phyloP scores from a whole-genome alignment of 2,113 vertebrate genomes.

The Callipepla squamata region DNA sequence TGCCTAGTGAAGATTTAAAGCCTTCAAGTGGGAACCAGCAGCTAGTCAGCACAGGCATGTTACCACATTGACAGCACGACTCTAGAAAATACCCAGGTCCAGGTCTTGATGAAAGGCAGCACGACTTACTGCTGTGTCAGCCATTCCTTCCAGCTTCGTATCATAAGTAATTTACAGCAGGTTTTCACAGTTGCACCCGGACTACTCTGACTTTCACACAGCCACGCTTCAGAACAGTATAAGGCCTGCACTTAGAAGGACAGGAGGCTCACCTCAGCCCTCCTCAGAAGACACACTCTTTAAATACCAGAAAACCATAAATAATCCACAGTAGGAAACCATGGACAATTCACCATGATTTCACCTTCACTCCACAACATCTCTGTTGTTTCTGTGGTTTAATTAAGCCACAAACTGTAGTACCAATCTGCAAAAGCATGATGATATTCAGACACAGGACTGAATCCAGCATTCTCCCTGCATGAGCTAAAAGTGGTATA shows the following conservation, averaged over 20 bases:
- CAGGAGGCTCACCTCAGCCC: not conserved
- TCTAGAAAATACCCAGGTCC: not conserved
- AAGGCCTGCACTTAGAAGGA: fast-evolving
- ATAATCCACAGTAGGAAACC: not conserved
- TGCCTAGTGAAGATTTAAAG: not conserved
- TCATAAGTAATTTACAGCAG: not conserved
- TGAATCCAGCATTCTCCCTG: not conserved
- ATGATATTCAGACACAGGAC: not conserved
- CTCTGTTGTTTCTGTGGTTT: not conserved
- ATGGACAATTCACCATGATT: not conserved
- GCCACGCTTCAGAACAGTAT: fast-evolving
- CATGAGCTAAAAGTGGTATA: not conserved
- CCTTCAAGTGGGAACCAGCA: not conserved
- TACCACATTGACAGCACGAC: not conserved
- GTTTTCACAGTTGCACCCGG: not conserved
- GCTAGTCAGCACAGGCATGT: not conserved
- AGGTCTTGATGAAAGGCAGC: not conserved
- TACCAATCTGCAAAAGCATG: not conserved
- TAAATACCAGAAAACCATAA: not conserved
- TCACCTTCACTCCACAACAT: not conserved
- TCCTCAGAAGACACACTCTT: not conserved
- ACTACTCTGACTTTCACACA: fast-evolving
- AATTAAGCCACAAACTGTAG: not conserved
- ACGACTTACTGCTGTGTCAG: no score
- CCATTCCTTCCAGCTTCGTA: no score